Evolutionary conservation across 2,797 vertebrate genomes (phyloP).

Genomic region (Chelmon rostratus): DNA sequence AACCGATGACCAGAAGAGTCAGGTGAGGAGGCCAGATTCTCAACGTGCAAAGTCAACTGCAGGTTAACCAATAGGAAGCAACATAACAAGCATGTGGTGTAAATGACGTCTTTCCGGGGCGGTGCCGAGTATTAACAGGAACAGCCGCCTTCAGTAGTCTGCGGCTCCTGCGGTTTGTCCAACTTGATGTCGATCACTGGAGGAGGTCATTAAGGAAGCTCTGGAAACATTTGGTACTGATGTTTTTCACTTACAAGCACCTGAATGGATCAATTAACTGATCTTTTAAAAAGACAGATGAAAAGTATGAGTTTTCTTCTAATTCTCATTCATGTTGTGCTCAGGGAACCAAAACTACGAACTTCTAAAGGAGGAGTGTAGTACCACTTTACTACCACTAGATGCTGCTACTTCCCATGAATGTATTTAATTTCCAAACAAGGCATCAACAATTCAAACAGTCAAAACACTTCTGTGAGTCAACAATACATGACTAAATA

Average conservation of each 20-base stretch:
- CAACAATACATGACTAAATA: not conserved
- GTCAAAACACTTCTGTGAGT: not conserved
- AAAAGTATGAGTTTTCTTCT: not conserved
- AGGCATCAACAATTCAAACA: not conserved
- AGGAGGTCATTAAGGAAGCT: conserved; percentile 83
- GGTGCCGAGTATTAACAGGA: conserved; percentile 90
- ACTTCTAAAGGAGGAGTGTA: not conserved
- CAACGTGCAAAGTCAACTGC: conserved; percentile 86
- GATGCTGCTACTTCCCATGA: conserved; percentile 35
- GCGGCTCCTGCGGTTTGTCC: conserved; percentile 91
- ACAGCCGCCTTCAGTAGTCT: conserved; percentile 89
- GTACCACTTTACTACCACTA: conserved; percentile 43
- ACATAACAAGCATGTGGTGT: conserved; percentile 90
- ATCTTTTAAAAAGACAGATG: not conserved
- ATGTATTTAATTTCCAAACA: not conserved
- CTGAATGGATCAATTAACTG: not conserved
- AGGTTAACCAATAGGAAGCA: conserved; percentile 92
- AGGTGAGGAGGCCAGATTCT: conserved; percentile 87
- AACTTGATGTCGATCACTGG: conserved; percentile 94
- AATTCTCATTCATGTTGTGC: not conserved
- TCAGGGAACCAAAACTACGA: not conserved
- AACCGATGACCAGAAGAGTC: conserved; percentile 79
- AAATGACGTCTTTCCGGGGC: conserved; percentile 71
- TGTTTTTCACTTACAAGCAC: not conserved
- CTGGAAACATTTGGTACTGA: not conserved